Evolutionary conservation across 2,888 invertebrate genomes (phyloP).

Genomic region (Drosophila phalerata): DNA sequence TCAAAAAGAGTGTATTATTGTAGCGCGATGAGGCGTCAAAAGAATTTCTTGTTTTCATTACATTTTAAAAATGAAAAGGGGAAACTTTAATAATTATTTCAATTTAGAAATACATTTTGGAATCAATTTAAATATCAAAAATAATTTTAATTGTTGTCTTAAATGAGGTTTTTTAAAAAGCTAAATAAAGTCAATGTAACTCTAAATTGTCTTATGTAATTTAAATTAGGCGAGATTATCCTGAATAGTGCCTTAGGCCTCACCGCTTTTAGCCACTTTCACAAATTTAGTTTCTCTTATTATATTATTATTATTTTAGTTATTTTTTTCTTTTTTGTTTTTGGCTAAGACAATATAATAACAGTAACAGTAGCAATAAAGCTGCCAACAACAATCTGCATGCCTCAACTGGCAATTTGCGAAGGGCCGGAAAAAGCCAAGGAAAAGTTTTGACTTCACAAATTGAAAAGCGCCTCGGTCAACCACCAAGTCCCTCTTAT

Average conservation of each 20-base stretch:
- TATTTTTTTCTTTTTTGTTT: background rate
- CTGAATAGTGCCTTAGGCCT: constrained; percentile 1
- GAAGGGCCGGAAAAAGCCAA: constrained; percentile 16
- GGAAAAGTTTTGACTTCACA: constrained; percentile 47
- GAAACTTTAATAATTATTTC: too few species aligned
- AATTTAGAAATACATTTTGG: too few species aligned
- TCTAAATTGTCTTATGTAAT: background rate
- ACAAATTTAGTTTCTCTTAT: constrained; percentile 8
- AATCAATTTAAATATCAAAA: too few species aligned
- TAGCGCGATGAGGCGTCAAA: background rate
- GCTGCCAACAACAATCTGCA: constrained; percentile 38
- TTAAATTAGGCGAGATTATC: constrained; percentile 2
- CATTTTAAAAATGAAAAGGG: too few species aligned
- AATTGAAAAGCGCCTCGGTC: constrained; percentile 62
- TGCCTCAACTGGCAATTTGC: constrained; percentile 68
- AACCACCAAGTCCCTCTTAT: constrained; percentile 42
- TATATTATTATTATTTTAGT: constrained; percentile 13
- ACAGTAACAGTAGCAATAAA: constrained; percentile 60
- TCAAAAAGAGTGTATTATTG: constrained; percentile 15
- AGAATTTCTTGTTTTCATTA: background rate
- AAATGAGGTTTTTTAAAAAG: background rate
- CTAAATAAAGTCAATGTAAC: constrained; percentile 24
- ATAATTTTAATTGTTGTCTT: background rate
- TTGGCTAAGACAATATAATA: constrained; percentile 36
- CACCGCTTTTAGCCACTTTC: constrained; percentile 12